phyloP scores from a whole-genome alignment of 2,888 invertebrate genomes.

The Caenorhabditis imperialis region DNA sequence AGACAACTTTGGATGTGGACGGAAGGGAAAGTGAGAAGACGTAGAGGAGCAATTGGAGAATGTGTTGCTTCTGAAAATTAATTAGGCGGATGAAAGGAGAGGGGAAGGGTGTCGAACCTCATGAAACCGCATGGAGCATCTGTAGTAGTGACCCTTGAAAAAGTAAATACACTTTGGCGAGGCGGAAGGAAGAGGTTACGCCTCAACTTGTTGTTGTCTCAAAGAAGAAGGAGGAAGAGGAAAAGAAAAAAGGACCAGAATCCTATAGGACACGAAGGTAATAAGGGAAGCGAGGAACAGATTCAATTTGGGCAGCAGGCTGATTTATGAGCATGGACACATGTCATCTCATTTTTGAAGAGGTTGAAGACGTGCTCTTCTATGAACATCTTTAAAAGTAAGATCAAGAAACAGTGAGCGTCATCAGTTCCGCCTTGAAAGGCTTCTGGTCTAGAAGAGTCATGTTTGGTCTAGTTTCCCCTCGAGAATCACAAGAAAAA shows the following conservation, averaged over 20 bases:
- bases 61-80: conserved; percentile 20
- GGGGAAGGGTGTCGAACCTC: conserved; percentile 7
- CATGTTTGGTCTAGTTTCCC: no score
- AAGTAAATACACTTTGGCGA: conserved; percentile 46
- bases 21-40: background rate
- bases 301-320: conserved; percentile 13
- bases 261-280: background rate
- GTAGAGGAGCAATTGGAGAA: conserved; percentile 37
- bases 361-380: no score
- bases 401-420: no score
- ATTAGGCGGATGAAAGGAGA: conserved; percentile 10
- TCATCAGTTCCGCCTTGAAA: no score
- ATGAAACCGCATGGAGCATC: conserved; percentile 49
- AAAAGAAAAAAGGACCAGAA: background rate
- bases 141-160: conserved; percentile 22
- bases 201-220: conserved; percentile 14
- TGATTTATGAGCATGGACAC: conserved; percentile 12
- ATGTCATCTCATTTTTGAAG: background rate
- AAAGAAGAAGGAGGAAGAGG: background rate
- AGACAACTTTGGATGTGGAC: conserved; percentile 6
- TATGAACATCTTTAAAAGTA: no score
- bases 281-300: background rate
- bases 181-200: conserved; percentile 49
- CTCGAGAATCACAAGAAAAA: no score
- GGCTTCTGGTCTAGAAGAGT: no score